These are phyloP conservation scores for Norana najaformis DNA, from an alignment of 2,888 invertebrate genomes.

Conservation along the genomic window DNA sequence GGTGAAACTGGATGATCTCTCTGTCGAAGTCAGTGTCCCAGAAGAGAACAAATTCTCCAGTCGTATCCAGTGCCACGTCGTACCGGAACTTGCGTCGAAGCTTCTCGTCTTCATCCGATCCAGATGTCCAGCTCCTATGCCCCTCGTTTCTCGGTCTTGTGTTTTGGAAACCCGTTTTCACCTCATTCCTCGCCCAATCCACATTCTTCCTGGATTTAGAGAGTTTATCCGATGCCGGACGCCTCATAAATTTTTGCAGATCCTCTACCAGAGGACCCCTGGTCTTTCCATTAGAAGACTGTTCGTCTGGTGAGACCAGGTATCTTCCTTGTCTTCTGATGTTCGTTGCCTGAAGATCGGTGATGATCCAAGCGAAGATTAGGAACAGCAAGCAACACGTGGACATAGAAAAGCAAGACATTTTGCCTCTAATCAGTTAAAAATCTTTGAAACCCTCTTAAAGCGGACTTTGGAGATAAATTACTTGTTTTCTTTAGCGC, in stretches of 20 bases:
- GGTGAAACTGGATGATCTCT: conserved; percentile 40
- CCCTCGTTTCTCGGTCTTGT: neutral
- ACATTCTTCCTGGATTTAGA: neutral
- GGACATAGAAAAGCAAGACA: neutral
- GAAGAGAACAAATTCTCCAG: conserved; percentile 34
- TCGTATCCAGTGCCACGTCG: conserved; percentile 38
- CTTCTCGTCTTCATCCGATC: neutral
- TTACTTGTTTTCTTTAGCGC: neutral
- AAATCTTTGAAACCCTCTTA: neutral
- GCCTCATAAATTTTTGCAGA: neutral
- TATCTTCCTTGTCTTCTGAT: neutral
- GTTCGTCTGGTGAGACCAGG: neutral
- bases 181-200: neutral
- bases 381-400: neutral
- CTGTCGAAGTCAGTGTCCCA: conserved; percentile 41
- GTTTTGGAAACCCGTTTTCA: neutral
- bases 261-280: neutral
- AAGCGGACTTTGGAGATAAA: neutral
- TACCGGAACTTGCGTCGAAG: conserved; percentile 34
- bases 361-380: neutral
- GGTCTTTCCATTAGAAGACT: neutral
- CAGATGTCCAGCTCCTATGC: neutral
- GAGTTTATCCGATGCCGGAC: neutral
- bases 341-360: neutral
- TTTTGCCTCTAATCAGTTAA: neutral